A percentile compares a stretch with the other conserved stretches of the same genome.
Conservation (phyloP, 2,888 invertebrate species). For the Exocentrus adspersus region DNA sequence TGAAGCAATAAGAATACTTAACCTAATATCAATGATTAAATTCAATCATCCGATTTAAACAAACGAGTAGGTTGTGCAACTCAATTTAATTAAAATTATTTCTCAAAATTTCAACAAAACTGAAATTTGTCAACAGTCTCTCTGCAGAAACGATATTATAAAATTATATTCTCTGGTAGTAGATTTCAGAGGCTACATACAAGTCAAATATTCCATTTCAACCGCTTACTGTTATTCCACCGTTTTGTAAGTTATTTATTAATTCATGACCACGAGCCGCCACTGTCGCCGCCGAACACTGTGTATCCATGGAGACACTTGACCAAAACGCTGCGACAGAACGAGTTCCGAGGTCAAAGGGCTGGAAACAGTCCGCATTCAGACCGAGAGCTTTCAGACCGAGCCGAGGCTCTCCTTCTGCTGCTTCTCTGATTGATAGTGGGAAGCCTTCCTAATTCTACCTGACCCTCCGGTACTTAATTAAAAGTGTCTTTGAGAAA, state of each 20-base stretch:
- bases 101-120: too few species aligned
- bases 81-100: too few species aligned
- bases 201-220: too few species aligned
- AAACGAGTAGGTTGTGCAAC: too few species aligned
- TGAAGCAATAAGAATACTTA: too few species aligned
- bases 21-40: too few species aligned
- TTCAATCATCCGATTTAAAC: too few species aligned
- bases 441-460: slow-evolving; percentile 43
- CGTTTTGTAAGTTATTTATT: not conserved
- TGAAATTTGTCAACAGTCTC: too few species aligned
- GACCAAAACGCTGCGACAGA: slow-evolving; percentile 37
- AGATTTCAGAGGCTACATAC: too few species aligned
- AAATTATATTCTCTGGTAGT: too few species aligned
- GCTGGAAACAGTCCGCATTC: slow-evolving; percentile 40
- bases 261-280: not conserved
- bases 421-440: slow-evolving; percentile 46
- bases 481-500: slow-evolving; percentile 54
- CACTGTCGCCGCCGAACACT: slow-evolving; percentile 21
- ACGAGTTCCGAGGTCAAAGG: slow-evolving; percentile 40
- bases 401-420: slow-evolving; percentile 32
- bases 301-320: slow-evolving; percentile 46
- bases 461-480: slow-evolving; percentile 52
- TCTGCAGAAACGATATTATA: too few species aligned
- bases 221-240: too few species aligned
- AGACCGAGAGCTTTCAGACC: slow-evolving; percentile 31